Conservation (phyloP, 2,797 vertebrate species). For the Bufotes viridis region DNA sequence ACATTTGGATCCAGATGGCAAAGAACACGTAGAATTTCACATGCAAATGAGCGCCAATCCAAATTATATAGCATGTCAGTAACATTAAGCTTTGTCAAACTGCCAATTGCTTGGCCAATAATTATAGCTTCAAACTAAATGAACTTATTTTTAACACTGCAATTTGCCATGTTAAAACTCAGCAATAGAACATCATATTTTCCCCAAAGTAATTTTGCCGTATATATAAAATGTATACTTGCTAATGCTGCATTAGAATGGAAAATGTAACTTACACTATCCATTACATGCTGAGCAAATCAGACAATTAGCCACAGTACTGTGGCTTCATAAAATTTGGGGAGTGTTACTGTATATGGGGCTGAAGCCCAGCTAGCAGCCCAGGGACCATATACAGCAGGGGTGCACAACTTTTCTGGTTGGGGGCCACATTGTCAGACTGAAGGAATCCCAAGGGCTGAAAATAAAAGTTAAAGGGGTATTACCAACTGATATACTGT, state of each 20-base stretch:
- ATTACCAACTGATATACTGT: too few relatives aligned
- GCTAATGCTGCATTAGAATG: neutral
- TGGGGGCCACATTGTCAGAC: too few relatives aligned
- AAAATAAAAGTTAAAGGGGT: too few relatives aligned
- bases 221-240: neutral
- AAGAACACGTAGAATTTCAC: conserved; percentile 45
- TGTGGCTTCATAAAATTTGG: neutral
- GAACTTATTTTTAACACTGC: conserved; percentile 42
- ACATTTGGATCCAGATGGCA: conserved; percentile 51
- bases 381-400: neutral
- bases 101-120: conserved; percentile 57
- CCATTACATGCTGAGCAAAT: neutral
- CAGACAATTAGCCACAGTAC: neutral
- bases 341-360: neutral
- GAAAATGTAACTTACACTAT: neutral
- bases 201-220: neutral
- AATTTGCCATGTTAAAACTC: conserved; percentile 38
- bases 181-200: conserved; percentile 13
- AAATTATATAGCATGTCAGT: conserved; percentile 59
- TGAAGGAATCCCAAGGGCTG: too few relatives aligned
- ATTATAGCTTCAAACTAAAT: conserved; percentile 55
- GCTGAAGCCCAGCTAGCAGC: neutral
- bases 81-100: conserved; percentile 53
- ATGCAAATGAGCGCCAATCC: conserved; percentile 56
- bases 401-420: too few relatives aligned